A percentile compares a stretch with the other conserved stretches of the same genome.
phyloP scores from a whole-genome alignment of 1,140 invertebrate species.

The Grapholita molesta region DNA sequence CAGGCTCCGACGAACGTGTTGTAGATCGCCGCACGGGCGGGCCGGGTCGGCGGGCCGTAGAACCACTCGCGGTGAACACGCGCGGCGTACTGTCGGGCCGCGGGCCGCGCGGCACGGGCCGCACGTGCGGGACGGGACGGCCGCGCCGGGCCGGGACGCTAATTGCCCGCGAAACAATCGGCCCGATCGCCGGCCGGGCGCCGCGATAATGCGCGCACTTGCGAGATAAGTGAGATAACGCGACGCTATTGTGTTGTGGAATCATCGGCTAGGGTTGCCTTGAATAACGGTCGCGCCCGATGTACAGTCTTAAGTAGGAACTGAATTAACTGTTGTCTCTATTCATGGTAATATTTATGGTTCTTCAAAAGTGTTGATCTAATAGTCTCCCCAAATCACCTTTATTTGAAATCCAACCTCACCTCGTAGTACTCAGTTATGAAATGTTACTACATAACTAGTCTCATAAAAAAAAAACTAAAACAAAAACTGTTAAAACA shows the following conservation, averaged over 20 bases:
- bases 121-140: slow-evolving; percentile 48
- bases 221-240: slow-evolving; percentile 34
- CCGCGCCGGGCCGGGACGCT: slow-evolving; percentile 48
- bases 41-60: slow-evolving; percentile 16
- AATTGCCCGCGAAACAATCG: slow-evolving; percentile 76
- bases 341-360: too few relatives aligned
- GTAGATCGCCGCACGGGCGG: neutral
- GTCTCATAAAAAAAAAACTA: too few relatives aligned
- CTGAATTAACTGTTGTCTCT: neutral
- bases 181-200: slow-evolving; percentile 51
- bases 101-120: slow-evolving; percentile 28
- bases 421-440: too few relatives aligned
- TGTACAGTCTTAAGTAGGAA: neutral
- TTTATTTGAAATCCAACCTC: too few relatives aligned
- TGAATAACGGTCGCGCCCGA: neutral
- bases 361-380: too few relatives aligned
- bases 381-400: too few relatives aligned
- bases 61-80: slow-evolving; percentile 56
- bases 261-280: neutral
- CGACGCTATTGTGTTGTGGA: slow-evolving; percentile 26
- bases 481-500: too few relatives aligned
- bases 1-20: slow-evolving; percentile 9
- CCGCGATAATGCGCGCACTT: slow-evolving; percentile 46
- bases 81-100: slow-evolving; percentile 54
- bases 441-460: too few relatives aligned